Conservation (phyloP, 2,797 vertebrate species). For the Lithobates sylvaticus region DNA sequence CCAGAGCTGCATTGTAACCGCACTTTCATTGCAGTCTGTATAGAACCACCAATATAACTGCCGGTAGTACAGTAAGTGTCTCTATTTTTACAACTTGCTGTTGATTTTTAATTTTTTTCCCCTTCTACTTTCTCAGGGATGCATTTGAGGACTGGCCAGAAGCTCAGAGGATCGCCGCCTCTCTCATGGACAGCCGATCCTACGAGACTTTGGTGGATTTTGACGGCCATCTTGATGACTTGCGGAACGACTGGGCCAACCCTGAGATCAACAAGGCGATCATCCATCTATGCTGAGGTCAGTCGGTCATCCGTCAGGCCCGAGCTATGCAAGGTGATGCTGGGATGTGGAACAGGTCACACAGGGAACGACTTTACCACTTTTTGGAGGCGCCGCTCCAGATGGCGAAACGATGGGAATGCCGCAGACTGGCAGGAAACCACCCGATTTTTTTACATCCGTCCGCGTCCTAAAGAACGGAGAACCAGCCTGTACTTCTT, state of each 20-base stretch:
- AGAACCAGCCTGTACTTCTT: constrained; percentile 58
- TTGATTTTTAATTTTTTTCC: background rate
- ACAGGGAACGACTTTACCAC: background rate
- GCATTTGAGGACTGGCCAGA: constrained; percentile 95
- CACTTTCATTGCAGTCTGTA: too few relatives aligned
- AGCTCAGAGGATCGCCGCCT: constrained; percentile 90
- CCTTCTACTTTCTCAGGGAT: constrained; percentile 78
- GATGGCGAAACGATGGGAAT: background rate
- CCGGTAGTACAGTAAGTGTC: too few relatives aligned
- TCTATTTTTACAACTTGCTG: too few relatives aligned
- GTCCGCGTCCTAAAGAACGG: constrained; percentile 39
- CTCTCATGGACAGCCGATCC: constrained; percentile 89
- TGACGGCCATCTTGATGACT: constrained; percentile 97
- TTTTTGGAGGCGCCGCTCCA: constrained; percentile 40
- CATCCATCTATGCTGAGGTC: constrained; percentile 89
- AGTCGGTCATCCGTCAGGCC: constrained; percentile 5
- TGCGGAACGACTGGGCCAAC: constrained; percentile 98
- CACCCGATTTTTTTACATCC: constrained; percentile 4
- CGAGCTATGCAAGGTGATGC: constrained; percentile 54
- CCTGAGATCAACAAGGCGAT: constrained; percentile 97
- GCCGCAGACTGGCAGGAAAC: constrained; percentile 14
- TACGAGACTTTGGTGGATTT: constrained; percentile 96
- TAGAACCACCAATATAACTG: too few relatives aligned
- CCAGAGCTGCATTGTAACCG: too few relatives aligned
- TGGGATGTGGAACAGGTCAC: background rate